Evolutionary conservation across 2,113 vertebrate genomes (phyloP).

Genomic region (Sylvietta virens): DNA sequence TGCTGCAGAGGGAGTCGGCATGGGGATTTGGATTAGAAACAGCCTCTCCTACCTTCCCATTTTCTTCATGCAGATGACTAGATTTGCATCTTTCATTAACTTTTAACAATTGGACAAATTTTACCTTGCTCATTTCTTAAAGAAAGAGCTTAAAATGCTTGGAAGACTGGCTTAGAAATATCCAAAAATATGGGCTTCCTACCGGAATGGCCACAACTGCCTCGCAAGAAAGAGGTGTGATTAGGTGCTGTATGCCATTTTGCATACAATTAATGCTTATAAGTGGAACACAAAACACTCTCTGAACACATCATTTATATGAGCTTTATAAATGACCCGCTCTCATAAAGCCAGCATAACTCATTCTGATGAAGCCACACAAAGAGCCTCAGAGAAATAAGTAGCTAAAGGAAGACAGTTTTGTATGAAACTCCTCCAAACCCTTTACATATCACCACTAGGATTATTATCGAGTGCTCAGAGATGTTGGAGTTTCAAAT

Average conservation of each 20-base stretch:
- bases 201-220: background rate
- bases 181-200: background rate
- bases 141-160: constrained; percentile 14
- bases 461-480: background rate
- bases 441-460: background rate
- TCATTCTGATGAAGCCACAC: background rate
- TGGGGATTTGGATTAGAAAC: constrained; percentile 5
- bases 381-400: constrained; percentile 4
- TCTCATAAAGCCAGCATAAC: background rate
- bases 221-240: background rate
- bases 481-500: background rate
- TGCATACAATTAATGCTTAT: constrained; percentile 56
- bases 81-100: constrained; percentile 20
- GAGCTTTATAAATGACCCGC: constrained; percentile 41
- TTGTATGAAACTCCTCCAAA: background rate
- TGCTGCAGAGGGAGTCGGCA: background rate
- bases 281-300: constrained; percentile 2
- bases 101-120: background rate
- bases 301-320: constrained; percentile 29
- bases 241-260: constrained; percentile 6
- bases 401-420: background rate
- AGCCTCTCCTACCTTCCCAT: background rate
- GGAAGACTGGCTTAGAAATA: constrained; percentile 2
- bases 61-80: background rate
- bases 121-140: constrained; percentile 7